Percentiles rank a stretch among this genome's conserved stretches.
These are phyloP conservation scores for Tokudaia tokunoshimensis DNA, from an alignment of 2,797 vertebrate species.

Conservation along the genomic window DNA sequence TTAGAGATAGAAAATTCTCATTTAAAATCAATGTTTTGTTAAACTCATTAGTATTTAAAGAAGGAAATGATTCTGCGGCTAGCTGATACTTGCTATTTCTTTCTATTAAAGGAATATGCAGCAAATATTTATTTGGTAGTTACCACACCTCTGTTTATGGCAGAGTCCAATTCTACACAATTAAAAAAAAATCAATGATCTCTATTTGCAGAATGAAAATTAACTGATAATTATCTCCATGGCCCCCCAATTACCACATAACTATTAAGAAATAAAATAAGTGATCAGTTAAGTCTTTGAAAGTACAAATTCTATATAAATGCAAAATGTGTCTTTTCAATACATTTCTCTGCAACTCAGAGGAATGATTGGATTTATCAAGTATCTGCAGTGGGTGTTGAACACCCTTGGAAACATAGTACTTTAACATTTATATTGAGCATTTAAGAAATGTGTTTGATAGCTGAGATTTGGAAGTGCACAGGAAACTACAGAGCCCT, in stretches of 20 bases:
- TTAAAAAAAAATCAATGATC: conserved; percentile 44
- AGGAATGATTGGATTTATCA: conserved; percentile 60
- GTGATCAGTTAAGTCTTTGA: conserved; percentile 40
- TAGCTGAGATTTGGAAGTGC: conserved; percentile 69
- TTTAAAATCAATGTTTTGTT: conserved; percentile 46
- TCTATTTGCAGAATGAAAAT: conserved; percentile 43
- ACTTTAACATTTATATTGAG: conserved; percentile 68
- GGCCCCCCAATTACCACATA: neutral
- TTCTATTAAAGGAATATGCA: conserved; percentile 12
- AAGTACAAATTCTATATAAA: conserved; percentile 54
- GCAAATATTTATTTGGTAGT: conserved; percentile 7
- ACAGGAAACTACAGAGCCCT: conserved; percentile 58
- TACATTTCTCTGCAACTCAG: conserved; percentile 29
- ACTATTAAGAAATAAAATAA: conserved; percentile 13
- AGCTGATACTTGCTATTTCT: neutral
- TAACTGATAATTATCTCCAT: conserved; percentile 40
- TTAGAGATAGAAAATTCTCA: conserved; percentile 5
- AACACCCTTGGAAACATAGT: conserved; percentile 54
- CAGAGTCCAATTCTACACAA: neutral
- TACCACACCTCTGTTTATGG: neutral
- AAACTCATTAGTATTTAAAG: conserved; percentile 35
- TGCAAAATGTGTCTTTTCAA: conserved; percentile 66
- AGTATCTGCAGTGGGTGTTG: conserved; percentile 36
- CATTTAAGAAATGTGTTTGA: conserved; percentile 73
- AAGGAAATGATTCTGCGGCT: conserved; percentile 5